Percentiles rank a stretch among this genome's conserved stretches.
Evolutionary conservation across 1,140 invertebrate species (phyloP).

Genomic region (Ctenoplectra terminalis): DNA sequence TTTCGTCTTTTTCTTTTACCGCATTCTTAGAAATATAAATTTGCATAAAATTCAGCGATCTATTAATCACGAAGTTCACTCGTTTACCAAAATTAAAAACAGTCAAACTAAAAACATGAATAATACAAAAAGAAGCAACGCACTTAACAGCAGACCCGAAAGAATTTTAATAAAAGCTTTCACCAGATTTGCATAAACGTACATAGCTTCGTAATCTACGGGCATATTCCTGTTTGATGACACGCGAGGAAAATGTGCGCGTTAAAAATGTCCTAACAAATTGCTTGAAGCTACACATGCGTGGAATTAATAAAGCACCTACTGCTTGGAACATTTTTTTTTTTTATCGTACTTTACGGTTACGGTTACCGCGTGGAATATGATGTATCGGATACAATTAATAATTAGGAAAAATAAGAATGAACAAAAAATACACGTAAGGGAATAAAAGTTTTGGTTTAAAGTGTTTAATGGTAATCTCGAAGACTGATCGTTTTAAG

Average conservation of each 20-base stretch:
- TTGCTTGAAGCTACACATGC: background rate
- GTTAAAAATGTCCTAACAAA: background rate
- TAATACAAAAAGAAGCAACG: too few species aligned
- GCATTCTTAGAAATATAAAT: too few species aligned
- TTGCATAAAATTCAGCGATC: too few species aligned
- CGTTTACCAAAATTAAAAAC: too few species aligned
- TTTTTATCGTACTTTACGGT: background rate
- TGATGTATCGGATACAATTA: background rate
- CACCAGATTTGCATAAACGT: background rate
- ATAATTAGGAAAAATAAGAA: background rate
- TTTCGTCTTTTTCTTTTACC: too few species aligned
- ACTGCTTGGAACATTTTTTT: too few species aligned
- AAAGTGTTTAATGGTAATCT: background rate
- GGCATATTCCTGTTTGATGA: background rate
- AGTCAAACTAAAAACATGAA: too few species aligned
- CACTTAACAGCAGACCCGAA: too few species aligned
- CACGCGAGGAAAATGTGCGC: background rate
- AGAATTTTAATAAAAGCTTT: constrained; percentile 25
- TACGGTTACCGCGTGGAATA: background rate
- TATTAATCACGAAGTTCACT: too few species aligned
- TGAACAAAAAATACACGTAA: too few species aligned
- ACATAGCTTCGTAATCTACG: background rate
- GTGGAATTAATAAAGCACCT: background rate
- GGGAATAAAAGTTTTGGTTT: too few species aligned
- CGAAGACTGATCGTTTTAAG: background rate